phyloP scores from a whole-genome alignment of 2,113 vertebrate genomes.

The Chaenocephalus aceratus region DNA sequence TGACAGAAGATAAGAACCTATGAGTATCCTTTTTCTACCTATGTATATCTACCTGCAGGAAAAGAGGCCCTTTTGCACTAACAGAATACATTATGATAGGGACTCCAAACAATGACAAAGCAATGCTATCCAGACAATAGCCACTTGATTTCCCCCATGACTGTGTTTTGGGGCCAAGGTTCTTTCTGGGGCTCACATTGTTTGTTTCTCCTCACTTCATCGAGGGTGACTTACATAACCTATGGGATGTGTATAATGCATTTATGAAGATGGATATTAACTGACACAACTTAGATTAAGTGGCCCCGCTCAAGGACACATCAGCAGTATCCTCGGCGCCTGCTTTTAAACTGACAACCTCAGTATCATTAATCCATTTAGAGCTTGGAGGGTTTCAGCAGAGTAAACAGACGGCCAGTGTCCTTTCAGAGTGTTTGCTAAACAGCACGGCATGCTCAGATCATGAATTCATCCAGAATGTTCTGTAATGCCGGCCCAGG shows the following conservation, averaged over 20 bases:
- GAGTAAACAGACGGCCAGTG: conserved; percentile 69
- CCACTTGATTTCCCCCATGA: conserved; percentile 52
- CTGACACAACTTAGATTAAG: conserved; percentile 75
- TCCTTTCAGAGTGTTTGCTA: conserved; percentile 67
- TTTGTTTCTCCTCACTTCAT: conserved; percentile 65
- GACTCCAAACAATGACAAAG: conserved; percentile 56
- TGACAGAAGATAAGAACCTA: conserved; percentile 48
- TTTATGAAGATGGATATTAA: conserved; percentile 80
- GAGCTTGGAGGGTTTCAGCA: conserved; percentile 53
- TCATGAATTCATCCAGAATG: conserved; percentile 57
- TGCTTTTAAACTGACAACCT: conserved; percentile 74
- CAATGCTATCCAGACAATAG: conserved; percentile 51
- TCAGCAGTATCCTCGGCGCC: conserved; percentile 57
- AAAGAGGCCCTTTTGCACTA: neutral
- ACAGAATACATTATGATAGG: conserved; percentile 33
- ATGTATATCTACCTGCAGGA: conserved; percentile 25
- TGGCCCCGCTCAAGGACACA: conserved; percentile 76
- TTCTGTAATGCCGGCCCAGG: conserved; percentile 44
- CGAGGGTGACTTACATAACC: conserved; percentile 71
- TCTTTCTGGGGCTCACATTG: conserved; percentile 37
- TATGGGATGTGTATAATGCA: conserved; percentile 61
- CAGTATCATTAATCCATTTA: conserved; percentile 78
- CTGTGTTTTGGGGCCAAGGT: conserved; percentile 27
- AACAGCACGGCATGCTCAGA: conserved; percentile 55
- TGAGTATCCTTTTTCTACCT: conserved; percentile 7